phyloP scores from a whole-genome alignment of 2,888 invertebrate species.

The Protodeltote pygarga region DNA sequence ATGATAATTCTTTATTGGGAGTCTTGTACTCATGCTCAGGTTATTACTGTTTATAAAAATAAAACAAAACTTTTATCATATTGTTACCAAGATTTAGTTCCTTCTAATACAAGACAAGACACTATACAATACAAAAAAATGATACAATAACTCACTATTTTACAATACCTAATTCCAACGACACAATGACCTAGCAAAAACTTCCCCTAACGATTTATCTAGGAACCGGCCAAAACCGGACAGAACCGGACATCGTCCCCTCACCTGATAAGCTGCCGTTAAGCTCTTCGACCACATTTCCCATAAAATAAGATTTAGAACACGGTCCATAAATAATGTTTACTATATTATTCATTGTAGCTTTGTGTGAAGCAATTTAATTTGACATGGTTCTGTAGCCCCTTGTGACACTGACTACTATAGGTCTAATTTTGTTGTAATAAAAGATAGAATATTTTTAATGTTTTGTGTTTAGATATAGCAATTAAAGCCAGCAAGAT shows the following conservation, averaged over 20 bases:
- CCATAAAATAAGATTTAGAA: slow-evolving; percentile 85
- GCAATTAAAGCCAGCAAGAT: neutral
- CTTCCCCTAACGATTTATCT: slow-evolving; percentile 49
- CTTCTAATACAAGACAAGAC: neutral
- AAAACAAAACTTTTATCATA: too few relatives aligned
- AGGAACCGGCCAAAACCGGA: slow-evolving; percentile 51
- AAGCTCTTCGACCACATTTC: slow-evolving; percentile 80
- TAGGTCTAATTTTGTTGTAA: slow-evolving; percentile 32
- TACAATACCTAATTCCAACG: slow-evolving; percentile 29
- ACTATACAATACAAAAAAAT: slow-evolving; percentile 13
- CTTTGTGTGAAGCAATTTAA: slow-evolving; percentile 68
- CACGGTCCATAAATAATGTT: slow-evolving; percentile 71
- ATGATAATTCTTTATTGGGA: too few relatives aligned
- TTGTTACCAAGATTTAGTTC: neutral
- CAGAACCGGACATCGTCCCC: slow-evolving; percentile 44
- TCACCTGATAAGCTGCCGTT: slow-evolving; percentile 76
- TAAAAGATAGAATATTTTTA: slow-evolving; percentile 44
- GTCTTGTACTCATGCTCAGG: too few relatives aligned
- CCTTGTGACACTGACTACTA: slow-evolving; percentile 40
- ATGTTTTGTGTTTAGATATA: slow-evolving; percentile 8
- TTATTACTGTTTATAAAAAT: too few relatives aligned
- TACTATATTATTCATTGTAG: slow-evolving; percentile 64
- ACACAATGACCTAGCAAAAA: slow-evolving; percentile 51
- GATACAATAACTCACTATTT: neutral
- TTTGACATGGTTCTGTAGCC: slow-evolving; percentile 72